phyloP scores from a whole-genome alignment of 2,888 invertebrate species.

The Chromoteleia sp. region DNA sequence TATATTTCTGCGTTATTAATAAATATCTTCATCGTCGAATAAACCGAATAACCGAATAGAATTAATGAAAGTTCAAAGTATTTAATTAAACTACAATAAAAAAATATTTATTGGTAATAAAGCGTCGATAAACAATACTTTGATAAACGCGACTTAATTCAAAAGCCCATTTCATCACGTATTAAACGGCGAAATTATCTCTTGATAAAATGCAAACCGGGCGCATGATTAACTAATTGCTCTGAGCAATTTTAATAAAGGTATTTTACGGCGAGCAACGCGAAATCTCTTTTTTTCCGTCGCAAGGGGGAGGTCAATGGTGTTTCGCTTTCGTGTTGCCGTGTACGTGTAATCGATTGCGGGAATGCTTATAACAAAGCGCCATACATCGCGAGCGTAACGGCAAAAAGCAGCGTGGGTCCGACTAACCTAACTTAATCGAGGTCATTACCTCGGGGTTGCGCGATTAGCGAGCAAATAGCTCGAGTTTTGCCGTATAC shows the following conservation, averaged over 20 bases:
- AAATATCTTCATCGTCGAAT: too few relatives aligned
- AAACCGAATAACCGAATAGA: too few relatives aligned
- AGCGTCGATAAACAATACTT: too few relatives aligned
- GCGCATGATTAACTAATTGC: conserved; percentile 46
- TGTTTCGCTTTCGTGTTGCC: conserved; percentile 48
- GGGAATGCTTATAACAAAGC: conserved; percentile 68
- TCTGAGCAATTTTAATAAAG: conserved; percentile 47
- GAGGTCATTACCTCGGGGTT: conserved; percentile 65
- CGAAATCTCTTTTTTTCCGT: conserved; percentile 39
- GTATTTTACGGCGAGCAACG: conserved; percentile 21
- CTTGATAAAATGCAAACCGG: conserved; percentile 1
- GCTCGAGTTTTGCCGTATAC: conserved; percentile 59
- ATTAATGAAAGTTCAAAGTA: too few relatives aligned
- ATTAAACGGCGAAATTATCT: conserved; percentile 23
- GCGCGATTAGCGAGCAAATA: conserved; percentile 69
- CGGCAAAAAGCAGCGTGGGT: conserved; percentile 57
- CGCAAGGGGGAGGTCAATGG: conserved; percentile 43
- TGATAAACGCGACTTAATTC: too few relatives aligned
- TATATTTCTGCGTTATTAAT: too few relatives aligned
- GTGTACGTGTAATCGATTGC: conserved; percentile 66
- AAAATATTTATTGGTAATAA: too few relatives aligned
- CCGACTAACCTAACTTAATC: conserved; percentile 69
- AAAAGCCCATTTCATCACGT: not conserved
- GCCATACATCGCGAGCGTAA: conserved; percentile 54
- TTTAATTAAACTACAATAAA: too few relatives aligned